These are phyloP conservation scores for Oligia strigilis DNA, from an alignment of 2,888 invertebrate genomes.

Conservation along the genomic window DNA sequence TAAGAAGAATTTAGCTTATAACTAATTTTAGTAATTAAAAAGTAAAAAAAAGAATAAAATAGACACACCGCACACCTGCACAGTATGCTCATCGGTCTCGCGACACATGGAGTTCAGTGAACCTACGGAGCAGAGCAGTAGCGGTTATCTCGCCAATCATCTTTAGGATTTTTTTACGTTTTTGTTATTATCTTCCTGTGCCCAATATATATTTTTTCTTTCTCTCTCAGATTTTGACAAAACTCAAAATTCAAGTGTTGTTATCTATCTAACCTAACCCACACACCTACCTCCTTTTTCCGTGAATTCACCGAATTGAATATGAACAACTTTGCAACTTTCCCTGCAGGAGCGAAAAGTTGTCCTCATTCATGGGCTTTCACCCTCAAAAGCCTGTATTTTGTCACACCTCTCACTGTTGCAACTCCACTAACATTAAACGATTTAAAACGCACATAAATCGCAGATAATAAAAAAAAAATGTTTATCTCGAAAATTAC, in stretches of 20 bases:
- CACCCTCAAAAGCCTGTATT: not conserved
- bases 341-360: not conserved
- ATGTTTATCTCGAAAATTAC: not conserved
- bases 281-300: too few species aligned
- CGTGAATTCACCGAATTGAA: too few species aligned
- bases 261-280: not conserved
- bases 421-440: conserved; percentile 12
- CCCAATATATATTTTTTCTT: not conserved
- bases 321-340: not conserved
- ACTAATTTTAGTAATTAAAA: too few species aligned
- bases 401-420: not conserved
- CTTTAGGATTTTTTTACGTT: not conserved
- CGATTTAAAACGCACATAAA: conserved; percentile 18
- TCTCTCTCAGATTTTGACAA: not conserved
- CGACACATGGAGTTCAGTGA: too few species aligned
- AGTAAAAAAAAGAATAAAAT: too few species aligned
- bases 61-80: too few species aligned
- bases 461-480: not conserved
- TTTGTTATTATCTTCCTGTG: not conserved
- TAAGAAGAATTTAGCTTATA: too few species aligned
- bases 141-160: too few species aligned
- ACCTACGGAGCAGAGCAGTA: too few species aligned
- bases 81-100: too few species aligned
- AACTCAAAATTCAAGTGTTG: not conserved
- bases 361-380: not conserved